Evolutionary conservation across 2,888 invertebrate genomes (phyloP), one percentile per base, ranked within the genome.

Genomic region (Callosobruchus maculatus): DNA sequence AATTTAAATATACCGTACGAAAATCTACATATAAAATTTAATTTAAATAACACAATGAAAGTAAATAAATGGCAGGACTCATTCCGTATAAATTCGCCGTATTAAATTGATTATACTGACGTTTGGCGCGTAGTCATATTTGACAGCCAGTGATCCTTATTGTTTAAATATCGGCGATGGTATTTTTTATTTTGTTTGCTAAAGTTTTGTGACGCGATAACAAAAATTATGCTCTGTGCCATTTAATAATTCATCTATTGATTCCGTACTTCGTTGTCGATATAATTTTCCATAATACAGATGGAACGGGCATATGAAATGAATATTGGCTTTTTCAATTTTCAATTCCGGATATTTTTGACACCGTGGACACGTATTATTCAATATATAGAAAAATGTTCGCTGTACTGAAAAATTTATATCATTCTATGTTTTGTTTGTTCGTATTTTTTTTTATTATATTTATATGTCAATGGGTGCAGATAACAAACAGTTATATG

Each of bases 21-120:
- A 70, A 74, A 75, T 75, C 72, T 74, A 70, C 74, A 75, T 75
- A 49, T 49, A 72, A 75, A 75, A 75, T 75, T 74, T 72, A 74
- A 74, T 75, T 74, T 74, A 72, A 66, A 74, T 71, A 69, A 75
- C 72, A 68, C 68, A 68, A 68, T 68, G 68, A 68, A 68, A 68
- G 68, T 68, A 68, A 68, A 68, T 68, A 68, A 68, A 68, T 68
- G 68, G 68, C 68, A 68, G 68, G 49, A 68, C 68, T 68, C 68
- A 21, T 22, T 21, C 20, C 13, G 21, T 68, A 68, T 68, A 22
- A 21, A 68, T 68, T 68, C 68, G 21, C 21, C 20, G 21, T n/a
- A 68, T 68, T 68, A 68, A 21, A 18, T 68, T 68, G 68, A 68
- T 68, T 68, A 68, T 68, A 5, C 68, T 68, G 68, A 68, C 21